Base-by-base conservation (phyloP, 1,140 invertebrate species). In the Paraescarpia echinospica region DNA sequence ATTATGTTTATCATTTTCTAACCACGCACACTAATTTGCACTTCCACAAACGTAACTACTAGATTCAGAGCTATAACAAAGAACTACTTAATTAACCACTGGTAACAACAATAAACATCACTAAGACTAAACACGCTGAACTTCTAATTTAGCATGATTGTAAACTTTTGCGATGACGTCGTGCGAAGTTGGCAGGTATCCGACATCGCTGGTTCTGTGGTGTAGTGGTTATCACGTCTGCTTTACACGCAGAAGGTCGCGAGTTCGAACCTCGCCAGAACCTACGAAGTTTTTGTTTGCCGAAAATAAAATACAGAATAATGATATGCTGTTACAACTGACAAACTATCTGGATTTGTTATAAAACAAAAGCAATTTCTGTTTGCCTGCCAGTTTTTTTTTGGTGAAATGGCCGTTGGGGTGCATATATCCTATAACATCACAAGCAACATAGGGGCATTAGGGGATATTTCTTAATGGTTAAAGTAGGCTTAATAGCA, bases 151-250 rank as follows among this genome's bases (percentile, higher is more conserved):
- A 41, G 41, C 4, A 41, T 41, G 41, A 12, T 41, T 41, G 59
- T 31, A 77, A 4, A 27, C 22, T 77, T 77, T 77, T 2, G 2
- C 22, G 41, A 77, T 18, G 59, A 77, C 22, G 59, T 77, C 59
- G 27, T 31, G 18, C 22, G 2, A 27, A 14, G 22, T 4, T 77
- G 22, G 4, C 4, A 18, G 8, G 48, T 9, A 18, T 1, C 18
- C 18, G 48, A 77, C 1, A 77, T 6, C 59, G 59, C 9, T 77
- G 59, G 59, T 77, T 77, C 59, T 77, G 59, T 77, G 59, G 91
- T 92, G 48, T 92, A 92, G 91, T 92, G 91, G 91, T 59, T 92
- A 92, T 41, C 48, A 92, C 91, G 48, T 92, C 91, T 92, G 91
- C 91, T 59, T 35, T 34, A 51, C 91, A 92, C 91, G 91, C 91